Evolutionary conservation across 2,797 vertebrate genomes (phyloP).

Genomic region (Tauraco hartlaubi): DNA sequence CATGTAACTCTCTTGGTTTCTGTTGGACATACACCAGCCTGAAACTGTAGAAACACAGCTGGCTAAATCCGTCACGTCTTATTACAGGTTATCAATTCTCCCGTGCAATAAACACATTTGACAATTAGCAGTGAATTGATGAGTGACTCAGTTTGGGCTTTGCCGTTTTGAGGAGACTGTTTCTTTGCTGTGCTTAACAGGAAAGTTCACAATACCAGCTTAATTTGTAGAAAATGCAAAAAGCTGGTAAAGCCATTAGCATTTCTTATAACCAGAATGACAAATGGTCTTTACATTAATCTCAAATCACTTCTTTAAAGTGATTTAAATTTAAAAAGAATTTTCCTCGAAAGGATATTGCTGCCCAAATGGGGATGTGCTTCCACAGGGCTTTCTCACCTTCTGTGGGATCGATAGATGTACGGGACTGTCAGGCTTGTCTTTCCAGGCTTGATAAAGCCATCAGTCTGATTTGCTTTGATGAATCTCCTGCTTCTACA

Average conservation of each 20-base stretch:
- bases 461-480: background rate
- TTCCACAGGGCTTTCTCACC: background rate
- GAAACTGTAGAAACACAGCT: constrained; percentile 53
- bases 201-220: background rate
- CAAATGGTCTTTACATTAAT: constrained; percentile 71
- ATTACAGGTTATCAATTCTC: constrained; percentile 65
- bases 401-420: background rate
- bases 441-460: background rate
- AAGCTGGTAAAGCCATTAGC: constrained; percentile 59
- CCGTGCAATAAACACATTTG: constrained; percentile 41
- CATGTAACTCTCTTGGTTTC: background rate
- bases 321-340: constrained; percentile 47
- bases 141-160: background rate
- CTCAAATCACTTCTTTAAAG: constrained; percentile 56
- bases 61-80: constrained; percentile 34
- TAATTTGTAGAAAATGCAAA: background rate
- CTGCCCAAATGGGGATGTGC: background rate
- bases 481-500: background rate
- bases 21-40: constrained; percentile 51
- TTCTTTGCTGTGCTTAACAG: background rate
- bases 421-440: background rate
- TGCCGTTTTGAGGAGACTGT: background rate
- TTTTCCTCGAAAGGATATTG: constrained; percentile 52
- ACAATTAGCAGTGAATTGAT: constrained; percentile 57
- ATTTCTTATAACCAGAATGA: constrained; percentile 42